Conservation (phyloP, 2,888 invertebrate genomes). For the Ferdinandea cuprea region DNA sequence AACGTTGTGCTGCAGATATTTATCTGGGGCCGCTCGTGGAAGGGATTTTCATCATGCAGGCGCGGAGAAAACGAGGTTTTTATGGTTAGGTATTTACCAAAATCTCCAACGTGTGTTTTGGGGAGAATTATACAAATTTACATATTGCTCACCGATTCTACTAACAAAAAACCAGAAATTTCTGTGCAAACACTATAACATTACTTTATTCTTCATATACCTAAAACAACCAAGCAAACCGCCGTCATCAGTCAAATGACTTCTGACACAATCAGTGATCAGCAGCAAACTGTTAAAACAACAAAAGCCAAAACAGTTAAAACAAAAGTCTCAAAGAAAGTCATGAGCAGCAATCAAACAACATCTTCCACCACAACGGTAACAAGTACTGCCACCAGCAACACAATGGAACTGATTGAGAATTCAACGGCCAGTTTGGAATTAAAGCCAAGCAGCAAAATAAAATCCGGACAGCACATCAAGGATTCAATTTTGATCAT, state of each 20-base stretch:
- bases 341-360: conserved; percentile 34
- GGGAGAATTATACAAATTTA: too few relatives aligned
- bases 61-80: too few relatives aligned
- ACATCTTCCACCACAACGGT: conserved; percentile 23
- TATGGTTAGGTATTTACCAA: too few relatives aligned
- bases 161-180: background rate
- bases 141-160: too few relatives aligned
- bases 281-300: conserved; percentile 47
- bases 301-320: conserved; percentile 52
- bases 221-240: conserved; percentile 38
- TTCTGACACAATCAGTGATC: conserved; percentile 39
- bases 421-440: conserved; percentile 23
- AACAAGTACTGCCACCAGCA: conserved; percentile 16
- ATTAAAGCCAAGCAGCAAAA: conserved; percentile 34
- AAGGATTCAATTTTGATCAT: conserved; percentile 17
- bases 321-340: conserved; percentile 51
- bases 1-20: too few relatives aligned
- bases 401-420: conserved; percentile 42
- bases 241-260: conserved; percentile 31
- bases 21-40: too few relatives aligned
- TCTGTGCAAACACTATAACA: background rate
- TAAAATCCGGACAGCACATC: background rate
- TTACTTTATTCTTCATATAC: conserved; percentile 5
- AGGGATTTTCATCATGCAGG: too few relatives aligned
- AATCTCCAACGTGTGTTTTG: too few relatives aligned